phyloP scores from a whole-genome alignment of 1,140 invertebrate species.

The Drosophila willistoni region DNA sequence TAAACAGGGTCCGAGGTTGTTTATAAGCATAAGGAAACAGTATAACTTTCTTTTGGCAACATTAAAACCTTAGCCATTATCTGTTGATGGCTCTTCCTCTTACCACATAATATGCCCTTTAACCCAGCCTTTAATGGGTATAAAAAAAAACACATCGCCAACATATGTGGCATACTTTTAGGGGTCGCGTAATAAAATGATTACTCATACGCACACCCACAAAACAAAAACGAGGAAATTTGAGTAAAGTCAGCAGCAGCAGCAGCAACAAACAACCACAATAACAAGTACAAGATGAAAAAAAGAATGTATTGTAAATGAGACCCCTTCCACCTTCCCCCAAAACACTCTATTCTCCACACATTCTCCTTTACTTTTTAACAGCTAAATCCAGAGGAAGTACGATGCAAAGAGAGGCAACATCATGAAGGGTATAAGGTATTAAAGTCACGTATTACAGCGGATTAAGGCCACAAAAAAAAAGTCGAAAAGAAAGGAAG shows the following conservation, averaged over 20 bases:
- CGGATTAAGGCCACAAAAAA: conserved; percentile 38
- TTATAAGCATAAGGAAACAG: too few species aligned
- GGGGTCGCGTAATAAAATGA: conserved; percentile 71
- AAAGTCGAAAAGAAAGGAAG: too few species aligned
- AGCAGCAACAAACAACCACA: conserved; percentile 1
- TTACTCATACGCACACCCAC: conserved; percentile 64
- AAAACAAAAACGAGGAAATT: conserved; percentile 37
- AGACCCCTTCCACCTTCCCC: not conserved
- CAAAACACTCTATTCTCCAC: not conserved
- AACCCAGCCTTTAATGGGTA: not conserved
- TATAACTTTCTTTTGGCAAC: too few species aligned
- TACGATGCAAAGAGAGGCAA: not conserved
- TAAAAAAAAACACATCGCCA: conserved; percentile 17
- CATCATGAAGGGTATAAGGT: conserved; percentile 35
- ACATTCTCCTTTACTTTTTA: not conserved
- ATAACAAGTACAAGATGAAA: conserved; percentile 7
- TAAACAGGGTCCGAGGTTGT: too few species aligned
- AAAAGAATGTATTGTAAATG: conserved; percentile 3
- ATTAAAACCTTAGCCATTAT: too few species aligned
- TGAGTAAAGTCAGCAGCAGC: conserved; percentile 57
- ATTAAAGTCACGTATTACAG: conserved; percentile 59
- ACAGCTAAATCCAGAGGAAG: not conserved
- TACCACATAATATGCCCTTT: not conserved
- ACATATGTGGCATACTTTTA: conserved; percentile 44
- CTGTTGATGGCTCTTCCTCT: not conserved